Evolutionary conservation across 2,888 invertebrate species (phyloP).

Genomic region (Agrochola circellaris): DNA sequence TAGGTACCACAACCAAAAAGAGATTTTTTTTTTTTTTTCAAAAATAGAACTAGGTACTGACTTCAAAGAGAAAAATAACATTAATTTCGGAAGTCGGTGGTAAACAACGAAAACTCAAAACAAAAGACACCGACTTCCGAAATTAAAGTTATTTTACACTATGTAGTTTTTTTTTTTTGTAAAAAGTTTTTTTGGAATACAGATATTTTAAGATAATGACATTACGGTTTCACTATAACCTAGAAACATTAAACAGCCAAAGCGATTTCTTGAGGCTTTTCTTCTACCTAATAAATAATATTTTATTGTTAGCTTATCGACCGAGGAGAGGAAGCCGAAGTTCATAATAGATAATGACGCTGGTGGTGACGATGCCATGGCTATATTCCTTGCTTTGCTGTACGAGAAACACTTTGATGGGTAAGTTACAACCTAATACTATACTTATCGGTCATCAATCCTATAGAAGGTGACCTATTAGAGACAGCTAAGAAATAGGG

Average conservation of each 20-base stretch:
- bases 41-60: no score
- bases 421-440: constrained; percentile 64
- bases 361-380: constrained; percentile 84
- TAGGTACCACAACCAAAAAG: no score
- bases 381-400: constrained; percentile 80
- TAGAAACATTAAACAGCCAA: neutral
- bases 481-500: no score
- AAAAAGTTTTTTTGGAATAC: neutral
- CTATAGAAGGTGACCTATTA: no score
- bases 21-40: no score
- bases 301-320: constrained; percentile 25
- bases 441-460: neutral
- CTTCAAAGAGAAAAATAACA: no score
- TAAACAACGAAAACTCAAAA: no score
- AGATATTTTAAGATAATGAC: neutral
- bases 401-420: constrained; percentile 82
- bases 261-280: neutral
- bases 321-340: constrained; percentile 61
- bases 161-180: no score
- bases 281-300: neutral
- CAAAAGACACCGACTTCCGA: no score
- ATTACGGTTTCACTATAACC: neutral
- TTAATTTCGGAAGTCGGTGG: no score
- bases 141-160: no score
- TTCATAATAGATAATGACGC: constrained; percentile 85